These are phyloP conservation scores for Allygus modestus DNA, from an alignment of 2,888 invertebrate genomes.

Conservation along the genomic window DNA sequence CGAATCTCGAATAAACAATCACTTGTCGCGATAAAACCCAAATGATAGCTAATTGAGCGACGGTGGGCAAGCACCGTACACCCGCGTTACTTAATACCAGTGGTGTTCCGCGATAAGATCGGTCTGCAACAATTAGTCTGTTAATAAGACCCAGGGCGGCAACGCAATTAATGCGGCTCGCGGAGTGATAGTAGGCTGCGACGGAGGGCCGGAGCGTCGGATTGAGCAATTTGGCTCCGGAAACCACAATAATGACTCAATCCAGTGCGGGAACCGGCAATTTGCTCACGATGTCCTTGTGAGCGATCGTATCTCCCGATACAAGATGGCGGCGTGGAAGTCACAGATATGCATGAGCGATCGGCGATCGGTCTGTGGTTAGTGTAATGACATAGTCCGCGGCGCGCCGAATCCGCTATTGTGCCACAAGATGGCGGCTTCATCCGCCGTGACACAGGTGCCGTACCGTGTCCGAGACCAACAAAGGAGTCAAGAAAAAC, in stretches of 20 bases:
- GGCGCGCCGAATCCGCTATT: constrained; percentile 41
- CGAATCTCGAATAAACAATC: neutral
- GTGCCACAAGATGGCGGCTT: constrained; percentile 41
- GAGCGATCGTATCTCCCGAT: constrained; percentile 44
- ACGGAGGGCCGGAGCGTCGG: neutral
- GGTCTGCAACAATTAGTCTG: constrained; percentile 25
- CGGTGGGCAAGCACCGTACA: constrained; percentile 13
- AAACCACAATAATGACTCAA: constrained; percentile 55
- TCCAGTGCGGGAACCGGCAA: constrained; percentile 51
- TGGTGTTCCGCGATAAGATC: constrained; percentile 26
- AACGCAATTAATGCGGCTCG: neutral
- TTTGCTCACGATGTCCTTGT: constrained; percentile 46
- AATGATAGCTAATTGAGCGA: constrained; percentile 7
- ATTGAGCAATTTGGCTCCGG: constrained; percentile 43
- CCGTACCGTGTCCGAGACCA: constrained; percentile 5
- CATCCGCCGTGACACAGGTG: constrained; percentile 22
- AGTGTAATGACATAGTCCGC: constrained; percentile 13
- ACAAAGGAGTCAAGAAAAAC: neutral
- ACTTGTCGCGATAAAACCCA: neutral
- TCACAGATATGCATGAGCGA: constrained; percentile 56
- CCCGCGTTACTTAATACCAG: constrained; percentile 12
- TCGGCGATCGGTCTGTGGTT: constrained; percentile 51
- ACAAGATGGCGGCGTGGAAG: constrained; percentile 52
- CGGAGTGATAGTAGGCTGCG: neutral
- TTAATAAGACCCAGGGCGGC: constrained; percentile 48